Percentiles rank a stretch among this genome's conserved stretches.
Conservation (phyloP, 2,888 invertebrate genomes). For the Cosmopolites sordidus region DNA sequence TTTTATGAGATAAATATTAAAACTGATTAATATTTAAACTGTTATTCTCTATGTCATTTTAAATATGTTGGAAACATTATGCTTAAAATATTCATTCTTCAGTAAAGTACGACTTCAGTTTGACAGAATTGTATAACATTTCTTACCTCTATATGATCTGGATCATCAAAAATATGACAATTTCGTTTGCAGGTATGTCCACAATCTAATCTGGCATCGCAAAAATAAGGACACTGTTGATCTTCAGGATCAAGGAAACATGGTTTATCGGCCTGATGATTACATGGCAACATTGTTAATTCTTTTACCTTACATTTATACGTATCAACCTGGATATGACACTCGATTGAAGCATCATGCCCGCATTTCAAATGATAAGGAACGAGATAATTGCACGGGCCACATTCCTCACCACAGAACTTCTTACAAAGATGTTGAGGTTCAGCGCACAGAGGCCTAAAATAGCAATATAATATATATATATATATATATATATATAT, state of each 20-base stretch:
- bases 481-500: no score
- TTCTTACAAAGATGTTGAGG: slow-evolving; percentile 9
- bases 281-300: slow-evolving; percentile 2
- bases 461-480: no score
- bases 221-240: neutral
- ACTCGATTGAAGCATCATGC: slow-evolving; percentile 3
- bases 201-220: slow-evolving; percentile 1
- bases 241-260: neutral
- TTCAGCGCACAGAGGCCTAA: slow-evolving; percentile 6
- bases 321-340: neutral
- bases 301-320: slow-evolving; percentile 6
- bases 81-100: no score
- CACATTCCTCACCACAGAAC: slow-evolving; percentile 7
- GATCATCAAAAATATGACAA: slow-evolving; percentile 1
- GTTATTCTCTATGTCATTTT: no score
- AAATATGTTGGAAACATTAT: no score
- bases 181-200: slow-evolving; percentile 6
- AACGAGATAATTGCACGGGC: slow-evolving; percentile 7
- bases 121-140: no score
- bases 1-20: no score
- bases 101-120: no score
- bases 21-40: no score
- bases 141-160: slow-evolving; percentile 44
- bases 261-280: neutral
- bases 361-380: slow-evolving; percentile 5